These are phyloP conservation scores for Anolis sagrei DNA, from an alignment of 2,113 vertebrate genomes.

Conservation along the genomic window DNA sequence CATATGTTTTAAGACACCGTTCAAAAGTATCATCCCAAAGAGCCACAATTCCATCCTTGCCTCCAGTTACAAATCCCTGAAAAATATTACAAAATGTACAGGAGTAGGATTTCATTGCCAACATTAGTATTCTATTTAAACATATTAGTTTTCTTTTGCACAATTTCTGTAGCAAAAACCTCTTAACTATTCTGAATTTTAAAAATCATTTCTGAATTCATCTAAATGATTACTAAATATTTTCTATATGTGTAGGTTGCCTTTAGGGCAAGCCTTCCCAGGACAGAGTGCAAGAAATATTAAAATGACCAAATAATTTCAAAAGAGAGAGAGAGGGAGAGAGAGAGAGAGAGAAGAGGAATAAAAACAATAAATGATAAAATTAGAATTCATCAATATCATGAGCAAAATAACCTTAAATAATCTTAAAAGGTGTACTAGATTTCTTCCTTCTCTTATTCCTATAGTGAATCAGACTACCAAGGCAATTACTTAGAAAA, in stretches of 20 bases:
- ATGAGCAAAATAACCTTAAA: no score
- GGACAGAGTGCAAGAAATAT: neutral
- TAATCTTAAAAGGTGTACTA: no score
- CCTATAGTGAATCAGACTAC: no score
- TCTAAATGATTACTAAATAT: neutral
- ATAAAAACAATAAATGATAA: neutral
- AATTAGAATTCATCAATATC: neutral
- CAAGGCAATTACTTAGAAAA: neutral
- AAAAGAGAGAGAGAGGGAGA: neutral
- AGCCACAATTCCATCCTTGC: conserved; percentile 95
- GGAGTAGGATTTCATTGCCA: neutral
- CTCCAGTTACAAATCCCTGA: conserved; percentile 97
- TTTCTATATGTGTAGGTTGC: neutral
- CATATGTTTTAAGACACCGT: conserved; percentile 97
- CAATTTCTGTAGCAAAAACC: conserved; percentile 31
- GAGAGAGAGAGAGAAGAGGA: neutral
- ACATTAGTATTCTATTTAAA: neutral
- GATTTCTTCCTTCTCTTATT: no score
- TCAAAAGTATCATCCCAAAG: conserved; percentile 98
- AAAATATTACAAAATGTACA: conserved; percentile 34
- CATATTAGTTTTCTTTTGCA: conserved; percentile 6
- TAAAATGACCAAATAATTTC: neutral
- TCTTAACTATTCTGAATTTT: neutral
- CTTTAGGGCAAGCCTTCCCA: neutral
- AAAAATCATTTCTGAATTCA: neutral